These are phyloP conservation scores for Phalanger gymnotis DNA, from an alignment of 2,797 vertebrate genomes.

Conservation along the genomic window DNA sequence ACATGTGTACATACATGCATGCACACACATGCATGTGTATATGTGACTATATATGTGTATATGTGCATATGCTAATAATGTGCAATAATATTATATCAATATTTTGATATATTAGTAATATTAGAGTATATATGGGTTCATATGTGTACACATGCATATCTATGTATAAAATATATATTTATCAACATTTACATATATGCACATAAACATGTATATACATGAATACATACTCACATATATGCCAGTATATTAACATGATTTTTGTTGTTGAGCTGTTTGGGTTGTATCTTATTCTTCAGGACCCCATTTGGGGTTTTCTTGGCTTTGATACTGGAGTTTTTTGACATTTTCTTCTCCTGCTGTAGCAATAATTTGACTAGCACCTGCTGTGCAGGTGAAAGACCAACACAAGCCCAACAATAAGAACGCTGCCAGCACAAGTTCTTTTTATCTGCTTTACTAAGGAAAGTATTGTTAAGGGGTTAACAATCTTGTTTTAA, in stretches of 20 bases:
- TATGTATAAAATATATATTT: background rate
- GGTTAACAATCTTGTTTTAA: too few relatives aligned
- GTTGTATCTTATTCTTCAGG: background rate
- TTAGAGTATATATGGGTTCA: background rate
- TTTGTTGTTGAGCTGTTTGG: background rate
- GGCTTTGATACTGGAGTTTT: background rate
- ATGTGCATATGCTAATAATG: background rate
- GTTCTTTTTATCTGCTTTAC: too few relatives aligned
- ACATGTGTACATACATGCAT: background rate
- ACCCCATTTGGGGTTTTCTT: background rate
- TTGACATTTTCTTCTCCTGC: background rate
- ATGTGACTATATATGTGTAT: background rate
- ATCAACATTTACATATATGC: background rate
- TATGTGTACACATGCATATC: background rate
- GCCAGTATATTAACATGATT: background rate
- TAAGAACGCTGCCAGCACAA: too few relatives aligned
- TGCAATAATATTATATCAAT: background rate
- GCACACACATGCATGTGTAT: too few relatives aligned
- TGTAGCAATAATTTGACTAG: too few relatives aligned
- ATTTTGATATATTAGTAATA: background rate
- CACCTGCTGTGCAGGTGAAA: too few relatives aligned
- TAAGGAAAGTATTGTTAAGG: too few relatives aligned
- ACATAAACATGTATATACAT: background rate
- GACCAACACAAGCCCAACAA: too few relatives aligned
- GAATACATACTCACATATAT: background rate